Evolutionary conservation across 2,797 vertebrate genomes (phyloP).

Genomic region (Intellagama lesueurii): DNA sequence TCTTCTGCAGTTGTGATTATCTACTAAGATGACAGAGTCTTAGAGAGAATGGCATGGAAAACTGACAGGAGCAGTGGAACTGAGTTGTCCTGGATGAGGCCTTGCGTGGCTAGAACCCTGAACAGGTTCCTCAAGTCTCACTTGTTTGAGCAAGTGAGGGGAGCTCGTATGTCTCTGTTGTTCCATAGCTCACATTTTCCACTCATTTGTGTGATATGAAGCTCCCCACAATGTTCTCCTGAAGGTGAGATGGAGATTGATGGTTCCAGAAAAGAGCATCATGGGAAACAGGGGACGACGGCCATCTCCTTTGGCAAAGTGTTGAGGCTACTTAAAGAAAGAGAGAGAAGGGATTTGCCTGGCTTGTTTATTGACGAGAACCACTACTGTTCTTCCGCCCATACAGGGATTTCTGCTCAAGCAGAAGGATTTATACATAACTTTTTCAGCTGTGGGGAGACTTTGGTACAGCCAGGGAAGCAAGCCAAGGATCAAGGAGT

Average conservation of each 20-base stretch:
- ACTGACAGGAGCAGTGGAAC: no score
- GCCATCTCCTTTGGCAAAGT: no score
- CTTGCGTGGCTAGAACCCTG: background rate
- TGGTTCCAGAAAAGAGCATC: background rate
- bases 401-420: background rate
- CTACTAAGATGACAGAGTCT: no score
- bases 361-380: background rate
- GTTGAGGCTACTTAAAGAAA: background rate
- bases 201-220: background rate
- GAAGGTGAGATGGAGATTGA: no score
- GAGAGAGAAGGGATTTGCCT: background rate
- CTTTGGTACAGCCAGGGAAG: background rate
- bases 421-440: background rate
- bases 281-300: background rate
- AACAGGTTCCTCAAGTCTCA: background rate
- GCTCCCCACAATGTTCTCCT: no score
- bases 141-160: background rate
- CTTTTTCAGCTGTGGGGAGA: background rate
- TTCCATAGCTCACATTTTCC: background rate
- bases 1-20: no score
- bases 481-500: background rate
- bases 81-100: no score
- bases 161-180: background rate
- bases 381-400: background rate
- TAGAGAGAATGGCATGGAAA: no score